Percentiles rank a stretch among this genome's conserved stretches.
These are phyloP conservation scores for Ariolimax columbianus DNA, from an alignment of 2,888 invertebrate genomes.

Conservation along the genomic window DNA sequence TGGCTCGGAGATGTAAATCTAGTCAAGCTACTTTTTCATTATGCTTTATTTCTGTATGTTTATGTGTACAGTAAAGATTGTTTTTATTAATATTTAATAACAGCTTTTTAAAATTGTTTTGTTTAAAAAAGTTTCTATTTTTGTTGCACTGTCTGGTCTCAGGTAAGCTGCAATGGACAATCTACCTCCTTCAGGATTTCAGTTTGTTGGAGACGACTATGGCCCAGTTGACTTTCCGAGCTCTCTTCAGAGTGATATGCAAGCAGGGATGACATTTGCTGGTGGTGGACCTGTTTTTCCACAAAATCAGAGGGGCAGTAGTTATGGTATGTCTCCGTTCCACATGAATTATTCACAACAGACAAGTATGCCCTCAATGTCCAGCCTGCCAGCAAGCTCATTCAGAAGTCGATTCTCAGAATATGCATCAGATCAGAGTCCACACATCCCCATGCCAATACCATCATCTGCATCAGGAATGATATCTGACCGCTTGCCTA, in stretches of 20 bases:
- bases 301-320: slow-evolving; percentile 49
- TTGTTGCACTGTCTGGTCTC: slow-evolving; percentile 4
- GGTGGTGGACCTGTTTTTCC: slow-evolving; percentile 49
- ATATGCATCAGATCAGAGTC: slow-evolving; percentile 46
- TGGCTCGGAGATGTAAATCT: too few relatives aligned
- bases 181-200: slow-evolving; percentile 48
- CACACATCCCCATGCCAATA: slow-evolving; percentile 45
- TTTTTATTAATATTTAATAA: too few relatives aligned
- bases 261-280: slow-evolving; percentile 46
- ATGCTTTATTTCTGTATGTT: too few relatives aligned
- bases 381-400: slow-evolving; percentile 39
- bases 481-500: slow-evolving; percentile 54
- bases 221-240: slow-evolving; percentile 52
- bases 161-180: slow-evolving; percentile 42
- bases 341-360: slow-evolving; percentile 52
- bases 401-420: slow-evolving; percentile 47
- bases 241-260: slow-evolving; percentile 44
- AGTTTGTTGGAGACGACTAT: slow-evolving; percentile 53
- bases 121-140: background rate
- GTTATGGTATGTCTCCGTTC: slow-evolving; percentile 48
- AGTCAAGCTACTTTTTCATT: too few relatives aligned
- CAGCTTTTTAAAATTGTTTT: too few relatives aligned
- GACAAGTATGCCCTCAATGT: slow-evolving; percentile 44
- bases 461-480: slow-evolving; percentile 49
- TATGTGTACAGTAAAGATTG: too few relatives aligned